Percentiles rank a stretch among this genome's conserved stretches.
phyloP scores from a whole-genome alignment of 2,797 vertebrate species.

The Cercopithecus diana region DNA sequence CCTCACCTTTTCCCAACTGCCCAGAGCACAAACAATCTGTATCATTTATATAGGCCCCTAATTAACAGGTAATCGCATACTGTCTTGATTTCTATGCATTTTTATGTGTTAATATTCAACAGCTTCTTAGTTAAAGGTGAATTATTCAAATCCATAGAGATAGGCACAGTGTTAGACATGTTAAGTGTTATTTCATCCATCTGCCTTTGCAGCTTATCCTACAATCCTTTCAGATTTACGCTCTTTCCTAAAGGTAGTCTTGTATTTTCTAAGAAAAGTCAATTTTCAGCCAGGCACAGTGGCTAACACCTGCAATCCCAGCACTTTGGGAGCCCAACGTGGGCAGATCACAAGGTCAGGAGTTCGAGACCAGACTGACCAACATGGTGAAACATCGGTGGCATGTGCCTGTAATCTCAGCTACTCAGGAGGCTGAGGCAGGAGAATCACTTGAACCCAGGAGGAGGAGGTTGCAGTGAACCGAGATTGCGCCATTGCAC shows the following conservation, averaged over 20 bases:
- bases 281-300: neutral
- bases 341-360: neutral
- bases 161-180: neutral
- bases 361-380: neutral
- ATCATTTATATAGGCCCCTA: neutral
- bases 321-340: neutral
- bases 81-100: neutral
- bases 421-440: neutral
- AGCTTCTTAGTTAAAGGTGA: neutral
- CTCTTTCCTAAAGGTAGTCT: neutral
- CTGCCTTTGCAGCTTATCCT: neutral
- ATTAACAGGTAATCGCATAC: neutral
- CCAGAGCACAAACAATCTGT: neutral
- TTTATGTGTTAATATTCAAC: neutral
- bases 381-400: neutral
- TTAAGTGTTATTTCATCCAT: neutral
- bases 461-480: neutral
- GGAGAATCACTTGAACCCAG: neutral
- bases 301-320: neutral
- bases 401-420: neutral
- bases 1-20: neutral
- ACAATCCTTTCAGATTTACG: neutral
- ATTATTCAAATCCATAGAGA: neutral
- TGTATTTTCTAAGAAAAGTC: neutral
- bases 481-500: accelerated